Base-by-base conservation (phyloP, 2,113 vertebrate genomes). In the Chionodraco myersi region DNA sequence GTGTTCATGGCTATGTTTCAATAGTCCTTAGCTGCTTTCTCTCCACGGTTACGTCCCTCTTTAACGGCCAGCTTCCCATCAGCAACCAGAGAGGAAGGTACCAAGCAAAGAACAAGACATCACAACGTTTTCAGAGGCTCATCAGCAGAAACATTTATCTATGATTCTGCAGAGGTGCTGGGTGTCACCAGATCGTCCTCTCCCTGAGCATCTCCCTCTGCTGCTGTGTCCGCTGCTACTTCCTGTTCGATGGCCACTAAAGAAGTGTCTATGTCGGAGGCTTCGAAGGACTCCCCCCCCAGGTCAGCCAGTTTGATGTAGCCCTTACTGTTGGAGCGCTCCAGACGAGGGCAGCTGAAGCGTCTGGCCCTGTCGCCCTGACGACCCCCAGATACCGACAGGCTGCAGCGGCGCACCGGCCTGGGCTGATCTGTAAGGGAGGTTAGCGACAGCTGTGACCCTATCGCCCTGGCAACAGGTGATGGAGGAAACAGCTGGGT, bases 271-370 rank as follows among this genome's bases (percentile, higher is more conserved):
- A 93, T 91, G 85, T 94, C 95, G 13, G 96, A 86, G 30, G 95
- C 95, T 86, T 97, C 96, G 80, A 95, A 92, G 59, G 97, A 98
- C 87, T 97, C 96, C 67, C 96, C 96, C 36, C 95, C 94, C 80
- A 94, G 89, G 70, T 97, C 96, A 86, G 93, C 93, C 89, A 98
- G 93, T 52, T 96, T 96, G 80, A 95, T 95, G 94, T 99, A 98
- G 96, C 97, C 97, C 96, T 97, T 97, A 93, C 96, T 96, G 95
- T 96, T 94, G 72, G 94, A 91, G 60, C 89, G 95, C 65, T 97
- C 97, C 77, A 96, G 93, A 30, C 91, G 95, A 44, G 97, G 96
- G 87, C 95, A 97, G 87, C 94, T 96, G 34, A 96, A 97, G 85
- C 95, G 93, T 86, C 93, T 93, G 64, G 88, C 90, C 72, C 85